Evolutionary conservation across 64 coral and sea anemone genomes (phyloP).

Genomic region (Montipora sp.): DNA sequence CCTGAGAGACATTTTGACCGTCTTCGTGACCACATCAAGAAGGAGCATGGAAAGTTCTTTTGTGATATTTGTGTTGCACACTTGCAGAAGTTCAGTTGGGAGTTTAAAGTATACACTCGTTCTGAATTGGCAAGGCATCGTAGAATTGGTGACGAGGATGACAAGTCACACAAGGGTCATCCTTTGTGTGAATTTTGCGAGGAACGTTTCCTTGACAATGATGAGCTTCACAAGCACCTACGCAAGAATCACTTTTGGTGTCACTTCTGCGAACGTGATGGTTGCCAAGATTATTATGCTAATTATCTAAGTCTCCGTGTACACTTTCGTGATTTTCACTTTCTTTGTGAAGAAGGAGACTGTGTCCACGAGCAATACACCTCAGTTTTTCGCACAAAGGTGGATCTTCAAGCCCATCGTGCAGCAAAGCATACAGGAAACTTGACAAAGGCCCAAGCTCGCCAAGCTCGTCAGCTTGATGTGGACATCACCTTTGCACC

Average conservation of each 20-base stretch:
- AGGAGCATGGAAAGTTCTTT: conserved; percentile 65
- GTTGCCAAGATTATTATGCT: conserved; percentile 82
- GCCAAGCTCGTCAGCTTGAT: conserved; percentile 91
- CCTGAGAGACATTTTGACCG: conserved; percentile 44
- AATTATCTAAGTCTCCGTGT: conserved; percentile 76
- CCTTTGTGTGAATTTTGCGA: conserved; percentile 93
- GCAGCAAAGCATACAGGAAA: conserved; percentile 79
- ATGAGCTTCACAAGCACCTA: conserved; percentile 85
- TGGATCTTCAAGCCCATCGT: conserved; percentile 95
- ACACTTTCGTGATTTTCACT: conserved; percentile 83
- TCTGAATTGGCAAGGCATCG: conserved; percentile 81
- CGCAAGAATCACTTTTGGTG: conserved; percentile 96
- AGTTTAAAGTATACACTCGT: conserved; percentile 78
- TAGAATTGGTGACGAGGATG: conserved; percentile 81
- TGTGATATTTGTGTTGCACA: conserved; percentile 88
- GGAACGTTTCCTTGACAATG: conserved; percentile 85
- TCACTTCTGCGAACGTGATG: conserved; percentile 96
- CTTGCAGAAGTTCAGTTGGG: conserved; percentile 80
- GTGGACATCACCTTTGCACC: conserved; percentile 80
- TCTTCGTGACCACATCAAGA: conserved; percentile 79
- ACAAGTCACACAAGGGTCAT: conserved; percentile 92
- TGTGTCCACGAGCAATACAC: conserved; percentile 86
- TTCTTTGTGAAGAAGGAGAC: conserved; percentile 94
- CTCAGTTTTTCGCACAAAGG: conserved; percentile 87
- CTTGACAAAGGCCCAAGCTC: conserved; percentile 91